Evolutionary conservation across 37 sponge, comb jelly and placozoan species (phyloP).

Genomic region (Halisarca cf. caerulea): DNA sequence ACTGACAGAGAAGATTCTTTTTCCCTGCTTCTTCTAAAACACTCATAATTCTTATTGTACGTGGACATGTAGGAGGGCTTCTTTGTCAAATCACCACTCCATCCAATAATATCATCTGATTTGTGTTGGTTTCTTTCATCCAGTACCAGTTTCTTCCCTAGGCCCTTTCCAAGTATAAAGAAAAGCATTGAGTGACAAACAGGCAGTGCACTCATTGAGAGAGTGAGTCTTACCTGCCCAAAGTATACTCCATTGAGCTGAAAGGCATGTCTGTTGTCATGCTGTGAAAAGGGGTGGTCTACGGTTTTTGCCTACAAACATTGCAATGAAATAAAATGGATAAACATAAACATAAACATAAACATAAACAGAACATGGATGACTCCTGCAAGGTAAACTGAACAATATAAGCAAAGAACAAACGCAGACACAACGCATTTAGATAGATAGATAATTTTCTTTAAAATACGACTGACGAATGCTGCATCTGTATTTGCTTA

Average conservation of each 20-base stretch:
- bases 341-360: too few species aligned
- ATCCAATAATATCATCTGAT: slow-evolving; percentile 45
- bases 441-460: too few species aligned
- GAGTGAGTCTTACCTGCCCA: slow-evolving; percentile 45
- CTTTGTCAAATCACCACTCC: not conserved
- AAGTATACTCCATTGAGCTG: slow-evolving; percentile 61
- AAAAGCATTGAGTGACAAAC: too few species aligned
- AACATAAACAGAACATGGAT: too few species aligned
- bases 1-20: not conserved
- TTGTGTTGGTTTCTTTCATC: slow-evolving; percentile 57
- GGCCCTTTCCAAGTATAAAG: slow-evolving; percentile 20
- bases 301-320: slow-evolving; percentile 26
- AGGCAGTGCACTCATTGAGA: too few species aligned
- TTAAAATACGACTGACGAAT: too few species aligned
- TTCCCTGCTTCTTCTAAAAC: not conserved
- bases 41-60: not conserved
- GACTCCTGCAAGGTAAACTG: too few species aligned
- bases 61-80: not conserved
- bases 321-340: too few species aligned
- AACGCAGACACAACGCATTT: too few species aligned
- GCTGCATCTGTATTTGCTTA: too few species aligned
- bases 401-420: too few species aligned
- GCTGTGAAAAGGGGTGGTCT: slow-evolving; percentile 62
- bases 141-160: slow-evolving; percentile 48
- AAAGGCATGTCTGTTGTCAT: slow-evolving; percentile 75